phyloP scores from a whole-genome alignment of 2,888 invertebrate genomes.

The Malacosoma neustria region DNA sequence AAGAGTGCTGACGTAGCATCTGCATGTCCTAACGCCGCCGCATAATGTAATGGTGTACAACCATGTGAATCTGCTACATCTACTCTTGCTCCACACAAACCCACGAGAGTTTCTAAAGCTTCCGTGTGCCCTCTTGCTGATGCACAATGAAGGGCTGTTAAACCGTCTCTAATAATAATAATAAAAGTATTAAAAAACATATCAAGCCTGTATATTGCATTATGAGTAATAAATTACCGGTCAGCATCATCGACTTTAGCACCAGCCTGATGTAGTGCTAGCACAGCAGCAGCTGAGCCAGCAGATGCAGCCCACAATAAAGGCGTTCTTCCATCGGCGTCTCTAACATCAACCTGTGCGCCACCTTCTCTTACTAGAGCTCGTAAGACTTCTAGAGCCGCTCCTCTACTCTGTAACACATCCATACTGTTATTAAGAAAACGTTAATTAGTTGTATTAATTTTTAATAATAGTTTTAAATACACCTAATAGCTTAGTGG shows the following conservation, averaged over 20 bases:
- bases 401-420: conserved; percentile 59
- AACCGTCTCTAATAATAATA: conserved; percentile 81
- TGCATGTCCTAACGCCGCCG: conserved; percentile 95
- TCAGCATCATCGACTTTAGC: conserved; percentile 88
- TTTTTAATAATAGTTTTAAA: too few species aligned
- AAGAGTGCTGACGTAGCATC: conserved; percentile 93
- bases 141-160: conserved; percentile 97
- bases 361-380: conserved; percentile 84
- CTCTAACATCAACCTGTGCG: conserved; percentile 88
- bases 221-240: conserved; percentile 57
- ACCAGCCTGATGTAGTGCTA: conserved; percentile 90
- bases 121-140: conserved; percentile 96
- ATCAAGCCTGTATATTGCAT: neutral
- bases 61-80: conserved; percentile 95
- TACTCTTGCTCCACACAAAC: conserved; percentile 90
- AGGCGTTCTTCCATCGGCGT: conserved; percentile 95
- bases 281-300: conserved; percentile 93
- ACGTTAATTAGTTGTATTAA: neutral
- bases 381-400: conserved; percentile 87
- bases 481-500: too few species aligned
- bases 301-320: conserved; percentile 98
- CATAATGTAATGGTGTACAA: conserved; percentile 97
- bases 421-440: too few species aligned
- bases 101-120: conserved; percentile 90
- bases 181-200: neutral